Base-by-base conservation (phyloP, 2,888 invertebrate genomes). In the Cephalotes varians region DNA sequence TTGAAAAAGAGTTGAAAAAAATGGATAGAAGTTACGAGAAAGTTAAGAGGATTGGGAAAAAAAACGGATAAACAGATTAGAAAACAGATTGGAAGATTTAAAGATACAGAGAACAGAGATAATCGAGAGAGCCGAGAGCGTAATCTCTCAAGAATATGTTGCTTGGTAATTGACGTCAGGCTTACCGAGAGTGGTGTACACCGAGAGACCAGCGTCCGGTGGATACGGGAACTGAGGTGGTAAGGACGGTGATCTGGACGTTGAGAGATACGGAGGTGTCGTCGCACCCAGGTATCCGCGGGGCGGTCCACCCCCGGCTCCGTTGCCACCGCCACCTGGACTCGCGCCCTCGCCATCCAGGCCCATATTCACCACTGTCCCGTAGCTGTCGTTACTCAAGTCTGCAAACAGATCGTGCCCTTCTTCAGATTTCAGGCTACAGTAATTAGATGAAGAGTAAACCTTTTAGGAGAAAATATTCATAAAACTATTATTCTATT, bases 321-420 rank as follows among this genome's bases (percentile, higher is more conserved):
- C 92, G 69, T 91, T 95, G 90, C 88, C 95, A 90, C 93, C 95
- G 94, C 95, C 97, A 95, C 97, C 95, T 85, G 96, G 97, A 93
- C 97, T 97, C 15, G 98, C 97, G 65, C 97, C 97, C 92, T 98
- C 98, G 90, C 95, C 96, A 85, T 98, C 98, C 93, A 98, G 96
- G 7, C 97, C 97, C 95, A 98, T 96, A 93, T 98, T 98, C 86
- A 97, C 96, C 65, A 96, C 97, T 15, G 98, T 98, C 89, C 97
- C 98, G 94, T 98, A 98, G 95, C 98, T 98, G 94, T 98, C 98
- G 95, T 98, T 98, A 91, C 97, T 97, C 90, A 98, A 95, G 95
- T 98, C 98, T 98, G 95, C 56, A 64, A 58, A 25, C 21, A 56
- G 1, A 56, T 28, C 5, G 12, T 54, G 40, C 3, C 4, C 4